Evolutionary conservation across 1,140 invertebrate species (phyloP).

Genomic region (Papilio xuthus): DNA sequence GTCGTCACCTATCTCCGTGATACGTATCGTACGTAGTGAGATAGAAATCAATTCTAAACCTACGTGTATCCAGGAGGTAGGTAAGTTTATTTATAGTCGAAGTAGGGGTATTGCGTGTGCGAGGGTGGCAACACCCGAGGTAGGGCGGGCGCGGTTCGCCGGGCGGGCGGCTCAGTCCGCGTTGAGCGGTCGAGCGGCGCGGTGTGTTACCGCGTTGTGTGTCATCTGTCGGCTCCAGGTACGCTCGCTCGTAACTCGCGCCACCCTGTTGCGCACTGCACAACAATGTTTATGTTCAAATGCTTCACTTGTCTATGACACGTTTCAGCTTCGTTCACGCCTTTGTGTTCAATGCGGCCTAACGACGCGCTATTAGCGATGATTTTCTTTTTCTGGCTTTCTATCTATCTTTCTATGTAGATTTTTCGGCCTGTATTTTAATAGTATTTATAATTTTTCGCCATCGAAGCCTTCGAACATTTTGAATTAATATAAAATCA

Average conservation of each 20-base stretch:
- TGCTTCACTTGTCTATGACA: constrained; percentile 48
- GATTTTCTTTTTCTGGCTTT: constrained; percentile 29
- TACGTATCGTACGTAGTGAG: constrained; percentile 26
- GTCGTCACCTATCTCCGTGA: constrained; percentile 35
- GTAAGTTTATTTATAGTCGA: constrained; percentile 28
- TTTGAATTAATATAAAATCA: background rate
- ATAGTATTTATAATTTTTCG: constrained; percentile 15
- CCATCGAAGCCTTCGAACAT: background rate
- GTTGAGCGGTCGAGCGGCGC: constrained; percentile 66
- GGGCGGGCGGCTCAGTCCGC: constrained; percentile 66
- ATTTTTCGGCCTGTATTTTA: constrained; percentile 27
- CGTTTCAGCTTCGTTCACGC: constrained; percentile 49
- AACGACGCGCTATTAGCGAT: constrained; percentile 38
- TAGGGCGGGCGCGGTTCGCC: constrained; percentile 53
- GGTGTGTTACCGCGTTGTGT: constrained; percentile 62
- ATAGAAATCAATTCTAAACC: constrained; percentile 33
- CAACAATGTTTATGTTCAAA: constrained; percentile 69
- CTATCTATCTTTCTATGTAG: constrained; percentile 28
- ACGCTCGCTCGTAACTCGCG: constrained; percentile 56
- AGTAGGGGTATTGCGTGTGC: constrained; percentile 23
- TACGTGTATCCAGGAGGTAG: constrained; percentile 28
- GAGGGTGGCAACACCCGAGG: constrained; percentile 51
- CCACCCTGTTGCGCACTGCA: constrained; percentile 77
- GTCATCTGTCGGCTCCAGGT: constrained; percentile 66
- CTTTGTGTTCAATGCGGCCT: constrained; percentile 48